Evolutionary conservation across 1,140 invertebrate species (phyloP).

Genomic region (Vanessa tameamea): DNA sequence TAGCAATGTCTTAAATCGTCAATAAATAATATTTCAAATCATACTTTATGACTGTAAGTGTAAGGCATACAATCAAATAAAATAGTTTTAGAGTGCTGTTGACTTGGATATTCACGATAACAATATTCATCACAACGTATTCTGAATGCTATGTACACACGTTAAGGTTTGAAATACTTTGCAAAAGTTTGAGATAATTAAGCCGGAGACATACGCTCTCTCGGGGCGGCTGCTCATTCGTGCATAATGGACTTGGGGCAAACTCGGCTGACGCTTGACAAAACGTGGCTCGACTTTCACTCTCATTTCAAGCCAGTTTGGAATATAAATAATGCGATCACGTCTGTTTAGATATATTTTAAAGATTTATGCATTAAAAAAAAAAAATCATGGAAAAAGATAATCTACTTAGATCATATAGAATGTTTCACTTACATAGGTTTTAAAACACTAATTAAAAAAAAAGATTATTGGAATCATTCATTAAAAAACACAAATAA

Average conservation of each 20-base stretch:
- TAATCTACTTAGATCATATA: too few relatives aligned
- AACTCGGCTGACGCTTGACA: constrained; percentile 75
- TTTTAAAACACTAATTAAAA: too few relatives aligned
- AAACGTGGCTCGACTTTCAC: constrained; percentile 77
- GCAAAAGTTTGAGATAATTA: constrained; percentile 61
- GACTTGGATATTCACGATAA: constrained; percentile 50
- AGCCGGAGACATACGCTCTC: constrained; percentile 73
- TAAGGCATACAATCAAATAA: constrained; percentile 44
- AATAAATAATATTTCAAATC: constrained; percentile 24
- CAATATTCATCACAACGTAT: constrained; percentile 34
- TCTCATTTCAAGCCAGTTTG: constrained; percentile 53
- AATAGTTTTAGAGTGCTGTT: constrained; percentile 41
- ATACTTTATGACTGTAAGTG: constrained; percentile 29
- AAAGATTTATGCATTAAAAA: neutral
- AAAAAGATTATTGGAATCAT: too few relatives aligned
- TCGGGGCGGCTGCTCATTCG: constrained; percentile 78
- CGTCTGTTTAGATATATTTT: constrained; percentile 9
- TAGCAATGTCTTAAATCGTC: constrained; percentile 49
- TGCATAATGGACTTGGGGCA: constrained; percentile 78
- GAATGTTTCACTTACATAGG: too few relatives aligned
- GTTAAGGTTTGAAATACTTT: constrained; percentile 38
- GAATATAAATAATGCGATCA: constrained; percentile 42
- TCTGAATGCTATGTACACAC: constrained; percentile 41
- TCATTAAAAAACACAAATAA: too few relatives aligned
- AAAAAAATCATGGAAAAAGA: neutral